Evolutionary conservation across 2,888 invertebrate species (phyloP), one percentile per base, ranked within the genome.

Genomic region (Merodon equestris): DNA sequence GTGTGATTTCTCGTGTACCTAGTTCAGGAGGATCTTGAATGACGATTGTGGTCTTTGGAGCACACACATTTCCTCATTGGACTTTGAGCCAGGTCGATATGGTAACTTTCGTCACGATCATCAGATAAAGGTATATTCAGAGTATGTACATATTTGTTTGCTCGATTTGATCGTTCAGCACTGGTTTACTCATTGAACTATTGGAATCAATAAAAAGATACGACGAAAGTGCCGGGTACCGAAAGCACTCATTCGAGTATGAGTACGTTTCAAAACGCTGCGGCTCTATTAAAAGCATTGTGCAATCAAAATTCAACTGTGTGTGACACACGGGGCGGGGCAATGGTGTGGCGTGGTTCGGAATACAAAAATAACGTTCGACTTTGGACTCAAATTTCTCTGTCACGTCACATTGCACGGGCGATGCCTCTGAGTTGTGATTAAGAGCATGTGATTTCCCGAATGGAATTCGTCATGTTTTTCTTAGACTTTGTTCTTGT

Each of bases 301-400:
- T 51, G 50, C 14, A 67, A 67, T 67, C 13, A 7, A 27, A 27
- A 27, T n/a, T n/a, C n/a, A n/a, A n/a, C n/a, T n/a, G 17, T 34
- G 18, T 45, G 45, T 44, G 14, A 27, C 1, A 14, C n/a, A 40
- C 36, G 47, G 45, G 54, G 15, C 19, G n/a, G n/a, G n/a, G n/a
- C 2, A 14, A 34, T 51, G 19, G 13, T 9, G 58, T 44, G 34
- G 17, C 34, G 13, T n/a, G 44, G 19, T 58, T 13, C 18, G 36
- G 27, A 27, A 38, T 18, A 44, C 19, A 7, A 5, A 34, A 10
- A 34, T 34, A 19, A 58, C 58, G 45, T 40, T 54, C 53, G 60
- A 70, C 70, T 70, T 70, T 60, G 54, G 12, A 56, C 27, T 13
- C 50, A 36, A n/a, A 47, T 40, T 27, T 18, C 10, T 13, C 47